Conservation (phyloP, 1,140 invertebrate genomes). For the Araneus ventricosus region DNA sequence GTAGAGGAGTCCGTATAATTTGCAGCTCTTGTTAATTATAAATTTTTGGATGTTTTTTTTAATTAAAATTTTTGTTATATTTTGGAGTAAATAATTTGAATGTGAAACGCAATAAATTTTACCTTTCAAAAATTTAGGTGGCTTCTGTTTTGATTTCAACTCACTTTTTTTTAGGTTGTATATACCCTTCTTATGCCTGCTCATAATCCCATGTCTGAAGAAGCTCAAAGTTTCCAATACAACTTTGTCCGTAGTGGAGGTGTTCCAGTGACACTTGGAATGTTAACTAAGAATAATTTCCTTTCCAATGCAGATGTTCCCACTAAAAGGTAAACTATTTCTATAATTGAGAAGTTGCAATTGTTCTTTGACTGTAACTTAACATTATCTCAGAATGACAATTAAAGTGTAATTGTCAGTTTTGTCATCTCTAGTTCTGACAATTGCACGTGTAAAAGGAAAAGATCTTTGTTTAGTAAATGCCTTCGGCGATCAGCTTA, state of each 20-base stretch:
- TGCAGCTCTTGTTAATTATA: no score
- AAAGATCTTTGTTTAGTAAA: no score
- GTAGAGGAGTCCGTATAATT: no score
- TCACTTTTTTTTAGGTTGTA: constrained; percentile 55
- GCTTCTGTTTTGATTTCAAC: not conserved
- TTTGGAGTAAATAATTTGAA: not conserved
- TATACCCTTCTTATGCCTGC: constrained; percentile 96
- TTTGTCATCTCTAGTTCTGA: no score
- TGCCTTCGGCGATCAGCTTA: no score
- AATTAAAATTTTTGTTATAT: no score
- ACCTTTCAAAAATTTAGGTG: not conserved
- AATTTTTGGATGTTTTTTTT: no score
- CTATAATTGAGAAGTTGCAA: not conserved
- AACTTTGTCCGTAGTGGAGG: constrained; percentile 93
- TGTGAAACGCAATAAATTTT: not conserved
- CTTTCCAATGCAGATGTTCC: constrained; percentile 89
- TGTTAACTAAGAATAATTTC: constrained; percentile 93
- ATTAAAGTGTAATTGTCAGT: no score
- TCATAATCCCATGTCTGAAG: constrained; percentile 89
- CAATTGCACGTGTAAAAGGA: no score
- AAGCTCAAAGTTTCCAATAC: constrained; percentile 91
- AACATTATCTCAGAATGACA: no score
- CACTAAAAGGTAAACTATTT: constrained; percentile 84
- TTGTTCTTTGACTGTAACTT: no score
- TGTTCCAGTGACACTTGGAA: constrained; percentile 89